These are phyloP conservation scores for Amphiprion ocellaris DNA, from an alignment of 2,113 vertebrate genomes.

Conservation along the genomic window DNA sequence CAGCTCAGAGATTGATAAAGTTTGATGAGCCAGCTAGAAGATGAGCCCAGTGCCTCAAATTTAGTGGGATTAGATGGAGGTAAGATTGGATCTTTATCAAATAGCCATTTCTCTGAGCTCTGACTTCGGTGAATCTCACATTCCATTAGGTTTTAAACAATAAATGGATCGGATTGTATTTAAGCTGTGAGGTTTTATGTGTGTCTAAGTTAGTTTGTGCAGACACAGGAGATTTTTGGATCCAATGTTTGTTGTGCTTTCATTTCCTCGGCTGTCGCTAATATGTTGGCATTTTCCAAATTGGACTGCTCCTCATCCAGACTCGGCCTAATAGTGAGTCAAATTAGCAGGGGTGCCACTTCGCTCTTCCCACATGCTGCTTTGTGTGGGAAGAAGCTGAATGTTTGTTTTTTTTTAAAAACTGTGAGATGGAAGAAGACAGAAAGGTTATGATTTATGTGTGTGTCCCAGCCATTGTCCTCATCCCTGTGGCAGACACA, in stretches of 20 bases:
- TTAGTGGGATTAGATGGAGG: constrained; percentile 45
- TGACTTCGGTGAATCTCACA: constrained; percentile 37
- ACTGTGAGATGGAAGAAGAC: constrained; percentile 30
- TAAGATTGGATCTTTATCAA: constrained; percentile 41
- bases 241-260: constrained; percentile 11
- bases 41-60: constrained; percentile 13
- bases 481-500: constrained; percentile 61
- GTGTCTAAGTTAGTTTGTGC: background rate
- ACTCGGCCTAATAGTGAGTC: constrained; percentile 15
- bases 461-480: constrained; percentile 57
- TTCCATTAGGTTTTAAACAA: constrained; percentile 49
- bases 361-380: constrained; percentile 30
- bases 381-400: constrained; percentile 26
- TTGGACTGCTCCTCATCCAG: constrained; percentile 22
- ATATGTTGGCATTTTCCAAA: constrained; percentile 42
- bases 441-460: constrained; percentile 87
- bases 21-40: constrained; percentile 8
- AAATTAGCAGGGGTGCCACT: constrained; percentile 28
- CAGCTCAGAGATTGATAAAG: background rate
- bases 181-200: background rate
- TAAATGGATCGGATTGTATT: constrained; percentile 28
- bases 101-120: constrained; percentile 12
- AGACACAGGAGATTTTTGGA: background rate
- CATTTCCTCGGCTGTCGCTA: constrained; percentile 6
- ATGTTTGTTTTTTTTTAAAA: constrained; percentile 31